phyloP scores from a whole-genome alignment of 2,797 vertebrate species.

The Pelochelys cantorii region DNA sequence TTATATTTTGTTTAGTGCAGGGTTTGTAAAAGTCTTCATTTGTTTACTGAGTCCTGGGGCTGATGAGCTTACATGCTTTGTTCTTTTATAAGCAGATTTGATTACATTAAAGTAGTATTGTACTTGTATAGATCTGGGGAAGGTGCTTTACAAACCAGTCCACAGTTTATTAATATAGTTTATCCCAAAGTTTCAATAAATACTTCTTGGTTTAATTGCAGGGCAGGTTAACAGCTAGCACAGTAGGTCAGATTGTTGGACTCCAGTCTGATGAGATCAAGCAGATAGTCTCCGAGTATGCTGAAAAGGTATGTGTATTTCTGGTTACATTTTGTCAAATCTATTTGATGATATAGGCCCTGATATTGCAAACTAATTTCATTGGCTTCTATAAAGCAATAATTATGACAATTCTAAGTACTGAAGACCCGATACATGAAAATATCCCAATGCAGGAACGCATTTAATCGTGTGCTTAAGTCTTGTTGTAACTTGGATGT shows the following conservation, averaged over 20 bases:
- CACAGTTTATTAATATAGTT: background rate
- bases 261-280: constrained; percentile 97
- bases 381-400: background rate
- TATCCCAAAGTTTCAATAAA: background rate
- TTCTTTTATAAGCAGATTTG: background rate
- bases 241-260: constrained; percentile 96
- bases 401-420: background rate
- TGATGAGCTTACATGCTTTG: background rate
- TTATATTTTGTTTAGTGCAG: rapidly evolving
- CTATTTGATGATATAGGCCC: background rate
- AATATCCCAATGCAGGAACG: background rate
- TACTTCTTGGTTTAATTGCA: constrained; percentile 70
- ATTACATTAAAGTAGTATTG: background rate
- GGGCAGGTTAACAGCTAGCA: constrained; percentile 92
- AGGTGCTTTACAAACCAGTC: background rate
- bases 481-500: background rate
- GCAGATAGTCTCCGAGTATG: constrained; percentile 93
- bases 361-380: background rate
- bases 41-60: background rate
- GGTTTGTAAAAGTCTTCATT: background rate
- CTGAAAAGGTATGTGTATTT: constrained; percentile 88
- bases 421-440: background rate
- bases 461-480: background rate
- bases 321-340: background rate
- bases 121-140: background rate